Conservation (phyloP, 2,797 vertebrate species). For the Aphelocoma californica region DNA sequence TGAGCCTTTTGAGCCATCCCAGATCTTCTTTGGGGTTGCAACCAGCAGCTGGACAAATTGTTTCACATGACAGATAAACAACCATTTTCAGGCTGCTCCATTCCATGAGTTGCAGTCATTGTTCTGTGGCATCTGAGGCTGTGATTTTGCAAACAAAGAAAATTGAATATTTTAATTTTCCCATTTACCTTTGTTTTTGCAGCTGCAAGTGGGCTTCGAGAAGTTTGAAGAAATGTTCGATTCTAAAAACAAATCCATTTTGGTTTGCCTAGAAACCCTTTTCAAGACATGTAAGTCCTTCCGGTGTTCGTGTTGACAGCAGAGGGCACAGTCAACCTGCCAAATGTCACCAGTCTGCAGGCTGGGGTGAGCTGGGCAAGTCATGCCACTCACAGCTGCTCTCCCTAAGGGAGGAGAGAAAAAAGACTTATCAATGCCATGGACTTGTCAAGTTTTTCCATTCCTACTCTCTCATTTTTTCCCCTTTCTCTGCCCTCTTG, state of each 20-base stretch:
- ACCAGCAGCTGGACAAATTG: not conserved
- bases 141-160: not conserved
- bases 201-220: constrained; percentile 74
- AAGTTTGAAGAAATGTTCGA: constrained; percentile 70
- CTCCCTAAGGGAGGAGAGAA: not conserved
- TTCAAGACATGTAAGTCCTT: constrained; percentile 74
- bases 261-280: constrained; percentile 66
- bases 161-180: not conserved
- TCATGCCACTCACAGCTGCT: not conserved
- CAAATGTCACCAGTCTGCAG: not conserved
- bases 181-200: constrained; percentile 26
- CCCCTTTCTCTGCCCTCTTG: not conserved
- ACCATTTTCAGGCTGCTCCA: not conserved
- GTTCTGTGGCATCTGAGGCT: not conserved
- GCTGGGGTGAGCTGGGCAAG: not conserved
- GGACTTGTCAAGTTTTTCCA: not conserved
- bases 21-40: not conserved
- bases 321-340: constrained; percentile 63
- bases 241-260: constrained; percentile 66
- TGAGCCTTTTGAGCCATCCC: not conserved
- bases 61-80: not conserved
- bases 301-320: constrained; percentile 39
- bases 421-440: not conserved
- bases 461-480: not conserved
- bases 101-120: not conserved